Base-by-base conservation (phyloP, 2,888 invertebrate genomes). In the Steinernema hermaphroditum region DNA sequence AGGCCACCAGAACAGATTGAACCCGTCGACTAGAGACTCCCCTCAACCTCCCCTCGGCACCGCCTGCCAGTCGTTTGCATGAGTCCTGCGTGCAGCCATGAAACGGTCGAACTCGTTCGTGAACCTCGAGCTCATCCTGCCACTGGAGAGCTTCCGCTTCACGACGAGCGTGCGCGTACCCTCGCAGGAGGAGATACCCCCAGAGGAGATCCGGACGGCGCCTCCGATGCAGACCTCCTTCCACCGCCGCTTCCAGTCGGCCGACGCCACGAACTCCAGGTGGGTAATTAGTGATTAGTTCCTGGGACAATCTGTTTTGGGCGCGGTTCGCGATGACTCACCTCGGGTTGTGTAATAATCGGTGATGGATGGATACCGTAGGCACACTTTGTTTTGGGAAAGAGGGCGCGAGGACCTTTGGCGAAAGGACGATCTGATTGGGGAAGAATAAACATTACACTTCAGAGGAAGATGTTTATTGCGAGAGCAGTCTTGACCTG, bases 91-190 rank as follows among this genome's bases (percentile, higher is more conserved):
- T 16, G 32, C 27, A 29, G 62, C 62, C 62, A 62, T 62, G 62
- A 62, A 62, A 62, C 62, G 62, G 32, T 62, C 62, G 9, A 62
- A 62, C 62, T 62, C 62, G 29, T 62, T 62, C 62, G 62, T 62
- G 62, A 62, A 62, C 34, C 62, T 62, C 16, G 62, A 62, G 29
- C 62, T 62, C 16, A 62, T 62, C 29, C 62, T 62, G 27, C 62
- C 62, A 9, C 62, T 62, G 32, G 62, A 62, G 62, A 62, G 62
- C 34, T 62, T 62, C 62, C 62, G 62, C 62, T 62, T 62, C 62
- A 62, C 62, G 32, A 62, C 62, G 32, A 62, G 32, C 32, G 29
- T 62, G 9, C 62, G 62, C 32, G 62, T 62, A 1, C 32, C 62
- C 32, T 62, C 62, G 27, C 32, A 62, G 32, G 62, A 62, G 32